These are phyloP conservation scores for Phoenicopterus ruber DNA, from an alignment of 2,113 vertebrate genomes.

Conservation along the genomic window DNA sequence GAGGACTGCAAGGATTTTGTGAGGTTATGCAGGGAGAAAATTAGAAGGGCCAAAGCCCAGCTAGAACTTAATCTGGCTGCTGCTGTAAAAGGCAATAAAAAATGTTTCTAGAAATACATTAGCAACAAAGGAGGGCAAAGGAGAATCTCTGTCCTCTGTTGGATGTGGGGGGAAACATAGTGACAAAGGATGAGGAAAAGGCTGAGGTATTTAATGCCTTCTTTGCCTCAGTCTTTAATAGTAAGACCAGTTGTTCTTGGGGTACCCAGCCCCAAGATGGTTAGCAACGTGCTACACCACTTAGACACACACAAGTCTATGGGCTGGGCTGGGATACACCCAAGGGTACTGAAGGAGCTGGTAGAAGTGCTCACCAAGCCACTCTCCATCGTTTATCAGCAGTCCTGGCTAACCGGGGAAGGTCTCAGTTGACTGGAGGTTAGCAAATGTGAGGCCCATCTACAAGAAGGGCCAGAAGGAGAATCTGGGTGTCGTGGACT, in stretches of 20 bases:
- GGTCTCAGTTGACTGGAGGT: no score
- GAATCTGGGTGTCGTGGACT: no score
- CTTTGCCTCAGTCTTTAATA: neutral
- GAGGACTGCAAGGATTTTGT: neutral
- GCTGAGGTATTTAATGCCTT: neutral
- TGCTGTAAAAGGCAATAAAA: neutral
- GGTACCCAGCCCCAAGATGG: no score
- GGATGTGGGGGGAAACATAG: neutral
- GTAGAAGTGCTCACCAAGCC: no score
- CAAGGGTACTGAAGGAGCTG: no score
- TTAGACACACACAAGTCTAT: no score
- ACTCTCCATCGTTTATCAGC: no score
- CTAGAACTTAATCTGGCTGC: neutral
- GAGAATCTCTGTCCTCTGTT: neutral
- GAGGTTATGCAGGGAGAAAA: neutral
- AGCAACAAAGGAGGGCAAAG: neutral
- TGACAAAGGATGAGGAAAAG: neutral
- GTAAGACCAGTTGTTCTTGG: neutral
- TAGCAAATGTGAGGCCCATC: no score
- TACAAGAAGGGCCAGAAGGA: no score
- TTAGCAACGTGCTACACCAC: no score
- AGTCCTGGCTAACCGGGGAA: no score
- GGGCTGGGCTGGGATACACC: no score
- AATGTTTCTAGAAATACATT: neutral
- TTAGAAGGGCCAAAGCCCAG: neutral